phyloP scores from a whole-genome alignment of 2,113 vertebrate genomes.

The Petrocephalus zakoni region DNA sequence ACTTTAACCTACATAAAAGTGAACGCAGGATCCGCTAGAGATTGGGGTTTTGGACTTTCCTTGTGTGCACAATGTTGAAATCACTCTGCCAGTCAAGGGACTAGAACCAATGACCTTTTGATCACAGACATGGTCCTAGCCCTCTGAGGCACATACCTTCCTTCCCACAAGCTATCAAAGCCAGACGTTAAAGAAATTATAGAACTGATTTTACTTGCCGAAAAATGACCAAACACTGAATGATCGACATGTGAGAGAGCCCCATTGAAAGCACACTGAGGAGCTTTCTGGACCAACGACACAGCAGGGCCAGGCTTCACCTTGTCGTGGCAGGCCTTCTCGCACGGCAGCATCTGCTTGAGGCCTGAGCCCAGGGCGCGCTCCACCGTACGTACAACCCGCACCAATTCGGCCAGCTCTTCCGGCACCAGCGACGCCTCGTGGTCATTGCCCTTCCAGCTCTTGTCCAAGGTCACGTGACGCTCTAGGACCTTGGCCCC shows the following conservation, averaged over 20 bases:
- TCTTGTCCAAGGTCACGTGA: slow-evolving; percentile 88
- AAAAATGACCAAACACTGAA: not conserved
- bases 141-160: not conserved
- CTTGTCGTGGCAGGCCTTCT: slow-evolving; percentile 87
- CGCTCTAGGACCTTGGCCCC: slow-evolving; percentile 93
- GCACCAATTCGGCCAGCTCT: slow-evolving; percentile 79
- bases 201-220: not conserved
- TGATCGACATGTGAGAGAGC: not conserved
- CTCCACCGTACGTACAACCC: slow-evolving; percentile 79
- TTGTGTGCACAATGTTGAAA: no score
- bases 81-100: not conserved
- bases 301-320: slow-evolving; percentile 45
- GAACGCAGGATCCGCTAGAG: not conserved
- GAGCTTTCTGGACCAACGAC: not conserved
- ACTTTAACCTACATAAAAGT: no score
- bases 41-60: not conserved
- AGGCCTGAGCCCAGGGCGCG: slow-evolving; percentile 70
- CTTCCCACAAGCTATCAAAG: not conserved
- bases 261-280: not conserved
- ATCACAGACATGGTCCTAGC: not conserved
- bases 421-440: slow-evolving; percentile 74
- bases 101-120: not conserved
- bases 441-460: slow-evolving; percentile 91
- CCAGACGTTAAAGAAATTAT: not conserved
- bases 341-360: slow-evolving; percentile 81